Base-by-base conservation (phyloP, 2,888 invertebrate species). In the Campaea margaritaria region DNA sequence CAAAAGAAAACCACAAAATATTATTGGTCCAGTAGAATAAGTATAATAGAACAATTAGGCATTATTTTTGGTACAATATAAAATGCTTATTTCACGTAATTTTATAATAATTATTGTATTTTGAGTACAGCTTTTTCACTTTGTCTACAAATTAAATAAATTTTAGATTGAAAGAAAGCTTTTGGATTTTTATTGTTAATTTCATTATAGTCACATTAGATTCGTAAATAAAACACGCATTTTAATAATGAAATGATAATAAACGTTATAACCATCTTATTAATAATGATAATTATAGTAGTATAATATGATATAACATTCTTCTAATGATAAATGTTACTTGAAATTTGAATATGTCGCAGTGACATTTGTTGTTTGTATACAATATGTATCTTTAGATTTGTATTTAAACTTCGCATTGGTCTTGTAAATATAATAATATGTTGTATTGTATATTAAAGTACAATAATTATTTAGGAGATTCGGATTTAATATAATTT, bases 21-120 rank as follows among this genome's bases (percentile, higher is more conserved):
- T 56, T 53, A 67, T 64, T 43, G 64, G 65, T 73, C 67, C 66
- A 72, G 65, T 72, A 72, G 62, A 60, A 48, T 66, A 62, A 63
- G 59, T 14, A 27, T 27, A 10, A 44, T 10, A 50, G 13, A 60
- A 46, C 14, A 42, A 38, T 12, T 45, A 31, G 11, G 36, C 38
- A 15, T 46, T 52, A 57, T 48, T 62, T 61, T 52, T 54, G 39
- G 65, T 67, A 65, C 53, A 36, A 58, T 52, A 57, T 15, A 39
- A 58, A 58, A 49, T 45, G 44, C 65, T 65, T 52, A 48, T 52
- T 31, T 43, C 38, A 41, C 11, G 38, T 39, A 39, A 14, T 47
- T 52, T 47, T 27, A 41, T 34, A 50, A 48, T 21, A 12, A 36
- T 31, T 21, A 8, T 44, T 28, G 14, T 41, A 27, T 49, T 28